A percentile compares a stretch with the other conserved stretches of the same genome.
These are phyloP conservation scores for Dicentrarchus labrax DNA, from an alignment of 2,113 vertebrate genomes.

Conservation along the genomic window DNA sequence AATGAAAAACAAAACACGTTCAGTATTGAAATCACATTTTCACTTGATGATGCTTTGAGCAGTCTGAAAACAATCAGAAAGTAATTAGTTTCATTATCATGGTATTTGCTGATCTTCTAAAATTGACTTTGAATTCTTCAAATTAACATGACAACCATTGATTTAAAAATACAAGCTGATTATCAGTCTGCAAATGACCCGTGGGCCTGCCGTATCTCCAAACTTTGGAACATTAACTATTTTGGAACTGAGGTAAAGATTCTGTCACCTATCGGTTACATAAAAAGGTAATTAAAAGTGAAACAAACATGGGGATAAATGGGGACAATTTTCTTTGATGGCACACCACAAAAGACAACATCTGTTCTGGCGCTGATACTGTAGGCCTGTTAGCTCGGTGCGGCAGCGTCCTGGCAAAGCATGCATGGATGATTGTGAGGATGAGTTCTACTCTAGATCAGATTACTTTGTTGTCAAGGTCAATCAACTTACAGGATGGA, in stretches of 20 bases:
- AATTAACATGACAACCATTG: neutral
- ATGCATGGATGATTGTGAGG: conserved; percentile 4
- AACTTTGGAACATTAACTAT: neutral
- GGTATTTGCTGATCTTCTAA: conserved; percentile 7
- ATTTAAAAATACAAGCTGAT: neutral
- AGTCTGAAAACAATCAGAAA: conserved; percentile 46
- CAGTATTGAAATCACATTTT: conserved; percentile 50
- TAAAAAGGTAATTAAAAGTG: conserved; percentile 39
- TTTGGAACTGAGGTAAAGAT: neutral
- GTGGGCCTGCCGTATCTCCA: neutral
- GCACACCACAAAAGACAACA: conserved; percentile 44
- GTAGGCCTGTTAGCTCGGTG: conserved; percentile 25
- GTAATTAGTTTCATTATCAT: conserved; percentile 46
- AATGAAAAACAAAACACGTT: conserved; percentile 30
- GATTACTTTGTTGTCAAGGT: conserved; percentile 38
- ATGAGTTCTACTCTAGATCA: conserved; percentile 3
- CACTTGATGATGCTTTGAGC: conserved; percentile 27
- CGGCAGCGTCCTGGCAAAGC: neutral
- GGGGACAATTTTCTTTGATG: conserved; percentile 42
- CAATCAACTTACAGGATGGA: conserved; percentile 1
- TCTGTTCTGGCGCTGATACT: conserved; percentile 47
- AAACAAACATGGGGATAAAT: conserved; percentile 55
- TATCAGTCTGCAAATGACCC: neutral
- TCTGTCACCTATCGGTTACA: neutral
- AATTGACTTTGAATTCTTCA: conserved; percentile 9